Conservation (phyloP, 2,797 vertebrate genomes). For the Denticeps clupeoides region DNA sequence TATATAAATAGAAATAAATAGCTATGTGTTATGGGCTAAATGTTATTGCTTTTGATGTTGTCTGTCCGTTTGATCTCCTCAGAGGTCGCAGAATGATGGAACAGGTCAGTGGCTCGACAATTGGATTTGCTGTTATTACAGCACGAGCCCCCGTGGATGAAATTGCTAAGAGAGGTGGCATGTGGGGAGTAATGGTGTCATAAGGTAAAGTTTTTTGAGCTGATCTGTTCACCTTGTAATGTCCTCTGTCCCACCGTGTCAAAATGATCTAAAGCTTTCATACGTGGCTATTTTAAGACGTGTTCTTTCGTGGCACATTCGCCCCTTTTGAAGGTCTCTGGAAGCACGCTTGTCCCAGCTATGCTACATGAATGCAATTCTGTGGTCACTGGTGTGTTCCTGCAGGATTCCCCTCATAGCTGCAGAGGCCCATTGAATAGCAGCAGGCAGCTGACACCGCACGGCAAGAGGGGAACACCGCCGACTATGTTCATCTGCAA, state of each 20-base stretch:
- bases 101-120: not conserved
- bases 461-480: not conserved
- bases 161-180: not conserved
- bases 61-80: constrained; percentile 15
- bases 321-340: constrained; percentile 16
- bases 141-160: not conserved
- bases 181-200: not conserved
- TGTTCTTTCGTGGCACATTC: constrained; percentile 6
- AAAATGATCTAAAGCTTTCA: no score
- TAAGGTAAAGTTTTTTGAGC: no score
- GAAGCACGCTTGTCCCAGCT: constrained; percentile 1
- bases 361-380: constrained; percentile 3
- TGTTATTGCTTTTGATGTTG: not conserved
- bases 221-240: no score
- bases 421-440: not conserved
- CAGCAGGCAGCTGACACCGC: not conserved
- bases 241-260: no score
- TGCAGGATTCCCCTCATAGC: constrained; percentile 5
- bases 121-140: not conserved
- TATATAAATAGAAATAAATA: not conserved
- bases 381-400: not conserved
- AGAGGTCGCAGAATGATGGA: constrained; percentile 9
- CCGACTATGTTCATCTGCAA: not conserved
- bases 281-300: constrained; percentile 2
- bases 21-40: not conserved